phyloP scores from a whole-genome alignment of 2,888 invertebrate species.

The Tetramorium bicarinatum region DNA sequence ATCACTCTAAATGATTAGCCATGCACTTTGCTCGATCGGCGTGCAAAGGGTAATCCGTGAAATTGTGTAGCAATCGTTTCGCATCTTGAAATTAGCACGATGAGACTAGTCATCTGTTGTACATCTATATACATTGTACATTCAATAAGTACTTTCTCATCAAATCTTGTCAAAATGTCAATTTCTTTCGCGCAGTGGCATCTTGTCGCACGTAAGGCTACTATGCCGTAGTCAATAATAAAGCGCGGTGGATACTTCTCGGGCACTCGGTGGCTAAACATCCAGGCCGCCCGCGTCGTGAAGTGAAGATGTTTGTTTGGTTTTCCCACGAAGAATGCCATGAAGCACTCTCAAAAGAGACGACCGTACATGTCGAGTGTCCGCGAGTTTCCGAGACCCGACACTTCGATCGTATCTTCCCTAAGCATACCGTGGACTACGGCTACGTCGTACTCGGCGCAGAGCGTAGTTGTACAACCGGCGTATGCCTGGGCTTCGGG shows the following conservation, averaged over 20 bases:
- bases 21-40: background rate
- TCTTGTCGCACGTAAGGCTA: constrained; percentile 14
- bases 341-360: constrained; percentile 76
- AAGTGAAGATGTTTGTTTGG: constrained; percentile 84
- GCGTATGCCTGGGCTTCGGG: constrained; percentile 20
- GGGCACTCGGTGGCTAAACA: constrained; percentile 69
- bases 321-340: constrained; percentile 84
- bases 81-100: background rate
- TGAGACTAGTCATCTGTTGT: background rate
- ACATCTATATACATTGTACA: background rate
- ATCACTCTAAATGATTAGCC: constrained; percentile 24
- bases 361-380: constrained; percentile 69
- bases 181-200: constrained; percentile 16
- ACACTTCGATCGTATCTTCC: constrained; percentile 71
- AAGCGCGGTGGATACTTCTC: constrained; percentile 65
- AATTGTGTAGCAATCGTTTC: background rate
- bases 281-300: constrained; percentile 74
- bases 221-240: constrained; percentile 48
- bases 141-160: background rate
- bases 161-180: constrained; percentile 19
- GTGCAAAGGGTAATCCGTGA: background rate
- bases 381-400: constrained; percentile 77
- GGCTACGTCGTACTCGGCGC: constrained; percentile 57
- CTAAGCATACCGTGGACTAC: constrained; percentile 49
- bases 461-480: constrained; percentile 1